Percentiles rank a stretch among this genome's conserved stretches.
Conservation (phyloP, 2,113 vertebrate species). For the Amphiprion ocellaris region DNA sequence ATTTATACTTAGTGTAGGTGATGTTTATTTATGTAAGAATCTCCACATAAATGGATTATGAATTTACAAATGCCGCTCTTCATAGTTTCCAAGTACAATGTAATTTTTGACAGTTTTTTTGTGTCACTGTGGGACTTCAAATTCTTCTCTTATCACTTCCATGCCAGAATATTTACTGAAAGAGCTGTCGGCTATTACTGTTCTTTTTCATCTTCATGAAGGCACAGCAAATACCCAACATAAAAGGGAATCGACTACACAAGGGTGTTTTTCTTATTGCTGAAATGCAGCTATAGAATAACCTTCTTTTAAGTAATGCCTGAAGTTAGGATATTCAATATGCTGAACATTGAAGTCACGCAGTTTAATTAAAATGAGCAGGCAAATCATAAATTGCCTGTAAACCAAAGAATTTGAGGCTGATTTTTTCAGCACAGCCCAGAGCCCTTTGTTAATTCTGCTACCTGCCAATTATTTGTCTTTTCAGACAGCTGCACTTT, state of each 20-base stretch:
- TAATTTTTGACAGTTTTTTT: conserved; percentile 48
- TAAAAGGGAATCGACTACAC: conserved; percentile 58
- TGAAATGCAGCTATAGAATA: conserved; percentile 50
- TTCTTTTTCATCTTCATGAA: conserved; percentile 68
- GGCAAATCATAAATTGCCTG: conserved; percentile 45
- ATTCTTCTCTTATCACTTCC: conserved; percentile 70
- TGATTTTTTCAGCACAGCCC: conserved; percentile 44
- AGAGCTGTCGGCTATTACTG: conserved; percentile 61
- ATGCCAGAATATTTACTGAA: conserved; percentile 69
- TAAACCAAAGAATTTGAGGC: conserved; percentile 49
- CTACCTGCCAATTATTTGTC: conserved; percentile 40
- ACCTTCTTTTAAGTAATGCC: conserved; percentile 64
- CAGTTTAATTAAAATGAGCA: conserved; percentile 63
- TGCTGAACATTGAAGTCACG: conserved; percentile 56
- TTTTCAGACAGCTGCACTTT: conserved; percentile 34
- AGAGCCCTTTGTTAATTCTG: conserved; percentile 38
- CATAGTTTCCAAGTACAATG: conserved; percentile 46
- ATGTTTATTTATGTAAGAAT: conserved; percentile 48
- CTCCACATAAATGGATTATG: conserved; percentile 39
- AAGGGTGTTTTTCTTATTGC: conserved; percentile 46
- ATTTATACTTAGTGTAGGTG: conserved; percentile 25
- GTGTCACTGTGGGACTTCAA: conserved; percentile 44
- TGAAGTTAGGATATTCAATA: conserved; percentile 47
- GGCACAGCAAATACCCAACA: conserved; percentile 60
- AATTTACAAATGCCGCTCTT: conserved; percentile 44